Evolutionary conservation across 2,888 invertebrate genomes (phyloP).

Genomic region (Diplazon laetatorius): DNA sequence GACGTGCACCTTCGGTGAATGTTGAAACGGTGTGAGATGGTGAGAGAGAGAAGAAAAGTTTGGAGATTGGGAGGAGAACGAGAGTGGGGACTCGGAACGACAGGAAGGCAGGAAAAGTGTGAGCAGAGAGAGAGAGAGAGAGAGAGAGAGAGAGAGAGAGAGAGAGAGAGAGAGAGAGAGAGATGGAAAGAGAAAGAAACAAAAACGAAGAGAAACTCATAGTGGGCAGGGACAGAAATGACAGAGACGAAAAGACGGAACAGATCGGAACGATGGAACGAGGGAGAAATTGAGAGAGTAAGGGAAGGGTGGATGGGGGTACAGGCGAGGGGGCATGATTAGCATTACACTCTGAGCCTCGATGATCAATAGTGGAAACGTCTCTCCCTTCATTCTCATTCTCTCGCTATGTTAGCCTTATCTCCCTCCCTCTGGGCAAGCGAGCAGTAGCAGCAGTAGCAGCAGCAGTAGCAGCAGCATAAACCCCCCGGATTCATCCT

Average conservation of each 20-base stretch:
- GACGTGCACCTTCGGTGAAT: conserved; percentile 61
- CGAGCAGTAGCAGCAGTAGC: conserved; percentile 59
- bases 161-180: conserved; percentile 47
- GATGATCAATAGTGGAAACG: conserved; percentile 83
- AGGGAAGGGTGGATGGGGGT: conserved; percentile 58
- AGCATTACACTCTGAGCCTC: conserved; percentile 82
- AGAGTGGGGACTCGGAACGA: conserved; percentile 66
- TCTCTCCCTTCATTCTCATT: conserved; percentile 81
- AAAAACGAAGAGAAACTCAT: not conserved
- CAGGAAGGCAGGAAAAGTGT: conserved; percentile 64
- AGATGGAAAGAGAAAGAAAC: conserved; percentile 21
- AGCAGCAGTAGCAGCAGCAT: conserved; percentile 62
- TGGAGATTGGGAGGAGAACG: conserved; percentile 54
- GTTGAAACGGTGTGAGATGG: conserved; percentile 61
- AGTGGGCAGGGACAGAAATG: conserved; percentile 11
- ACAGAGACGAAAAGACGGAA: conserved; percentile 58
- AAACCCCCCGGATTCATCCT: conserved; percentile 67
- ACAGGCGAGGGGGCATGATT: conserved; percentile 80
- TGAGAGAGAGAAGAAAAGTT: conserved; percentile 68
- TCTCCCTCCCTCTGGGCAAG: conserved; percentile 74
- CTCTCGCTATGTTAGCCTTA: conserved; percentile 81
- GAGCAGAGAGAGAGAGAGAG: conserved; percentile 65
- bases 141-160: conserved; percentile 67
- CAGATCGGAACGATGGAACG: conserved; percentile 58
- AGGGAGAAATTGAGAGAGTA: conserved; percentile 56